Percentiles rank a stretch among this genome's conserved stretches.
Evolutionary conservation across 2,113 vertebrate species (phyloP).

Genomic region (Paramisgurnus dabryanus): DNA sequence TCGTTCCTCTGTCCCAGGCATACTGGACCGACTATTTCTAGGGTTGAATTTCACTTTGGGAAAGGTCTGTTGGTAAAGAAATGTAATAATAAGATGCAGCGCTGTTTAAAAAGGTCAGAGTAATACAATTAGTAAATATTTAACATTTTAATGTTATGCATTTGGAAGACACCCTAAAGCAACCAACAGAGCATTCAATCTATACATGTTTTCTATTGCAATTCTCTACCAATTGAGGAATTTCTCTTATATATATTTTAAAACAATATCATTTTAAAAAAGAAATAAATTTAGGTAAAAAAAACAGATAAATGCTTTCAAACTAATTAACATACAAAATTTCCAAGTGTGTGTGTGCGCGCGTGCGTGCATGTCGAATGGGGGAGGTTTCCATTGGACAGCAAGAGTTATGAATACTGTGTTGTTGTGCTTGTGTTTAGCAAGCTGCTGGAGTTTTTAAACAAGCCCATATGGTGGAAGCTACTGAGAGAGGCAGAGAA

Average conservation of each 20-base stretch:
- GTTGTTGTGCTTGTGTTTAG: slow-evolving; percentile 82
- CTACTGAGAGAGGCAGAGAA: slow-evolving; percentile 73
- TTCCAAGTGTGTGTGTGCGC: slow-evolving; percentile 4
- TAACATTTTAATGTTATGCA: background rate
- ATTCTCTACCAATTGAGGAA: no score
- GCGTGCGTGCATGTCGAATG: slow-evolving; percentile 31
- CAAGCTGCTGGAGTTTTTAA: slow-evolving; percentile 82
- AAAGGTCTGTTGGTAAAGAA: slow-evolving; percentile 71
- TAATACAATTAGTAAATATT: background rate
- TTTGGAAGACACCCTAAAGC: no score
- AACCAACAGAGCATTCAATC: no score
- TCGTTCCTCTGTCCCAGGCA: slow-evolving; percentile 82
- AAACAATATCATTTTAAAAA: no score
- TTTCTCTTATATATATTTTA: no score
- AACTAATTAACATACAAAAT: background rate
- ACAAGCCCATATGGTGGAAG: slow-evolving; percentile 78
- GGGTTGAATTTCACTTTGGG: slow-evolving; percentile 73
- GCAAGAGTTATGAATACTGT: slow-evolving; percentile 80
- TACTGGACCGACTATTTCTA: slow-evolving; percentile 79
- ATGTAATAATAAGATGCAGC: slow-evolving; percentile 66
- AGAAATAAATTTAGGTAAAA: no score
- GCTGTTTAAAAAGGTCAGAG: slow-evolving; percentile 59
- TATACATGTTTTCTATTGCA: no score
- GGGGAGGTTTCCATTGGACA: slow-evolving; percentile 74
- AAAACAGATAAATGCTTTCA: no score